A percentile compares a stretch with the other conserved stretches of the same genome.
Conservation (phyloP, 1,140 invertebrate genomes). For the Apolygus lucorum region DNA sequence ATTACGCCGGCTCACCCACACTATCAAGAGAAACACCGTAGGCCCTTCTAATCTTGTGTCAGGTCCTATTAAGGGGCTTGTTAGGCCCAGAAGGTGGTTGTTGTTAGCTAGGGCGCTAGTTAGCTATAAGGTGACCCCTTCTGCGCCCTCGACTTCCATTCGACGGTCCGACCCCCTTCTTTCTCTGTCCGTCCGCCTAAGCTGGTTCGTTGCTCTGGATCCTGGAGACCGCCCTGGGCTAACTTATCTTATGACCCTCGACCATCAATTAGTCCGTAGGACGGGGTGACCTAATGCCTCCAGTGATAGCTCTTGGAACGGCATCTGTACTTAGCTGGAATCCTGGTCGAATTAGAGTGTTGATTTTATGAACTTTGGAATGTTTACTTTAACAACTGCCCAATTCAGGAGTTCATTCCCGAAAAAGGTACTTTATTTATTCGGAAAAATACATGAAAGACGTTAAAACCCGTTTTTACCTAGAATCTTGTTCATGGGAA, state of each 20-base stretch:
- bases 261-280: not conserved
- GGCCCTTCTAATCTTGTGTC: conserved; percentile 15
- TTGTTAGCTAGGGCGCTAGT: conserved; percentile 10
- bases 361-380: too few relatives aligned
- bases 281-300: not conserved
- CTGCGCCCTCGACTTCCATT: not conserved
- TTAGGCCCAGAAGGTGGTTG: conserved; percentile 9
- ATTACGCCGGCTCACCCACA: conserved; percentile 3
- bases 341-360: too few relatives aligned
- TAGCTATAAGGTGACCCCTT: conserved; percentile 13
- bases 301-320: too few relatives aligned
- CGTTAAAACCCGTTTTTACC: too few relatives aligned
- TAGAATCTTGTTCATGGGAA: too few relatives aligned
- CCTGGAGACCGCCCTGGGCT: not conserved
- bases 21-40: conserved; percentile 9
- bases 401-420: too few relatives aligned
- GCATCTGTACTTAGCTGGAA: too few relatives aligned
- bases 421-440: too few relatives aligned
- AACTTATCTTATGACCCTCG: conserved; percentile 5
- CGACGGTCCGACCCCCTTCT: not conserved
- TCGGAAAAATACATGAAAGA: too few relatives aligned
- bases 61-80: conserved; percentile 12
- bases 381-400: too few relatives aligned
- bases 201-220: too few relatives aligned
- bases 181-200: not conserved